Percentiles rank a stretch among this genome's conserved stretches.
Evolutionary conservation across 2,888 invertebrate species (phyloP).

Genomic region (Metacarcinus magister): DNA sequence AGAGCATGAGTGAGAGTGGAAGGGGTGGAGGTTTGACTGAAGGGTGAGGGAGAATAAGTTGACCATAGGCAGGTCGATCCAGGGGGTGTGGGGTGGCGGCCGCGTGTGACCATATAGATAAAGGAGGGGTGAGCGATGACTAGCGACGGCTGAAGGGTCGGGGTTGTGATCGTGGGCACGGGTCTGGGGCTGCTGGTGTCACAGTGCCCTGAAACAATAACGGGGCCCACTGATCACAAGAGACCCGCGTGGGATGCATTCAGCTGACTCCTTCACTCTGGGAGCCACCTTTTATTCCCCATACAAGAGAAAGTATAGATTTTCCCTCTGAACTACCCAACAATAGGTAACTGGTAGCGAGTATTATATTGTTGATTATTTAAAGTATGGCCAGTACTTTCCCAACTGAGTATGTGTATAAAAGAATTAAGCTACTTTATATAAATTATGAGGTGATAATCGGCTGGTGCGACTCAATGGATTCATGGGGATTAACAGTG

Average conservation of each 20-base stretch:
- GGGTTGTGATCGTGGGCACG: neutral
- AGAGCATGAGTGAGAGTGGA: neutral
- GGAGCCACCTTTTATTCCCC: neutral
- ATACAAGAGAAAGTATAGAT: neutral
- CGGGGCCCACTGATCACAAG: neutral
- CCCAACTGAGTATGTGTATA: neutral
- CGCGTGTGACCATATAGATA: slow-evolving; percentile 40
- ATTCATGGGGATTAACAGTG: neutral
- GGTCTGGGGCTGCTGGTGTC: neutral
- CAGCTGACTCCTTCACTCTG: slow-evolving; percentile 7
- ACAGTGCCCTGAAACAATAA: slow-evolving; percentile 36
- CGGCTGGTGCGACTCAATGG: neutral
- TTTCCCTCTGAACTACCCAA: neutral
- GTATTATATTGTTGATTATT: neutral
- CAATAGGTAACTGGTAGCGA: neutral
- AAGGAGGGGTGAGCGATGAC: slow-evolving; percentile 47
- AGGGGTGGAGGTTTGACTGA: slow-evolving; percentile 41
- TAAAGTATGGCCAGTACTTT: neutral
- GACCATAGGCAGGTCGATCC: slow-evolving; percentile 40
- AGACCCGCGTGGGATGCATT: neutral
- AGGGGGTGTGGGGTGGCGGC: slow-evolving; percentile 46
- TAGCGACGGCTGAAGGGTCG: slow-evolving; percentile 32
- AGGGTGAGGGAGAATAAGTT: slow-evolving; percentile 43
- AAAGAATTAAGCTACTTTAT: neutral
- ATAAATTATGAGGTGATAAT: neutral